Base-by-base conservation (phyloP, 2,113 vertebrate species). In the Calyptomena viridis region DNA sequence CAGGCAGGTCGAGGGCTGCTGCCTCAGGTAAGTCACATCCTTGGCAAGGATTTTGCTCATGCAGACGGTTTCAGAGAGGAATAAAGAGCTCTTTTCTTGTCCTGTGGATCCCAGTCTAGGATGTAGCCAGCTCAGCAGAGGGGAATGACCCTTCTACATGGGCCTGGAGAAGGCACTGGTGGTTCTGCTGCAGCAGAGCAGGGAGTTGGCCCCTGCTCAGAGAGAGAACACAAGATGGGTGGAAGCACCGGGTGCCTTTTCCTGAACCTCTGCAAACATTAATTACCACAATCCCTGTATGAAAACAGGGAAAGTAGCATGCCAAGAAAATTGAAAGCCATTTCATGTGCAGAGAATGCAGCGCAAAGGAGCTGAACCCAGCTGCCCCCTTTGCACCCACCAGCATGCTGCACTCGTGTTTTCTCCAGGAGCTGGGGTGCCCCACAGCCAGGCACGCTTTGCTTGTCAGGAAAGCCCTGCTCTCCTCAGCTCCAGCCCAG, bases 21-120 rank as follows among this genome's bases (percentile, higher is more conserved):
- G 81, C 68, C 33, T 11, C 5, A 6, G 62, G 40, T 28, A n/a
- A 71, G 67, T 64, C 87, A 46, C 14, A 8, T 42, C 88, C 90
- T 89, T 88, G 84, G 83, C 40, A 9, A 78, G 91, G 76, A 12
- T 40, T 18, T 46, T 27, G 49, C 71, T 93, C 30, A 1, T 63
- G 71, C 15, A 18, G 76, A 93, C 42, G 0, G 1, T 27, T 55
- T 66, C 3, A 4, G 71, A 68, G 90, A 58, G 90, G 79, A 96
- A 91, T 87, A 95, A 88, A 96, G 89, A 40, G n/a, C 72, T 80
- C 74, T 81, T 62, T n/a, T 83, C 49, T 50, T 35, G 11, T 49
- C 85, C 58, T 22, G 8, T 25, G 44, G 56, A 27, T 11, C 5
- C 7, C 14, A 23, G 6, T 4, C 47, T 12, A 3, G 3, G 12